Evolutionary conservation across 2,113 vertebrate species (phyloP).

Genomic region (Zeus faber): DNA sequence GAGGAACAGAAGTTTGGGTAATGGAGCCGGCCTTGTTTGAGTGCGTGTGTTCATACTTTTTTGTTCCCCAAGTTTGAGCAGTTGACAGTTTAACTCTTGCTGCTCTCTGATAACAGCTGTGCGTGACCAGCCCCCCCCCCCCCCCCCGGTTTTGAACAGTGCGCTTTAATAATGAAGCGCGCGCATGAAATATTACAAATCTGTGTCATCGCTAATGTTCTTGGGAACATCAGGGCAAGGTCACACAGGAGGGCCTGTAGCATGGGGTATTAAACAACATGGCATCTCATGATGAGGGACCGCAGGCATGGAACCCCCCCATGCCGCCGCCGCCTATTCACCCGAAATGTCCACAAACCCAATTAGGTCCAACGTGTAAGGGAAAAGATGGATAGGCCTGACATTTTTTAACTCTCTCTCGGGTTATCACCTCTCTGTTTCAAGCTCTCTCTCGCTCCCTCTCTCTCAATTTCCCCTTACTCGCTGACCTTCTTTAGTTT

Average conservation of each 20-base stretch:
- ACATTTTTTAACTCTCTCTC: too few relatives aligned
- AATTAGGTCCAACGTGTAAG: too few relatives aligned
- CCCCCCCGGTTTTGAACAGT: constrained; percentile 17
- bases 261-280: constrained; percentile 13
- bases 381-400: too few relatives aligned
- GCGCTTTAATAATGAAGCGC: constrained; percentile 45
- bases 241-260: constrained; percentile 5
- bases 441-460: constrained; percentile 12
- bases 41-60: too few relatives aligned
- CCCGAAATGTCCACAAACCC: too few relatives aligned
- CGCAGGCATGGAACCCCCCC: not conserved
- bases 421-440: constrained; percentile 19
- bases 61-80: too few relatives aligned
- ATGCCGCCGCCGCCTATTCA: too few relatives aligned
- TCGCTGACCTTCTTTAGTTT: constrained; percentile 34
- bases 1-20: too few relatives aligned
- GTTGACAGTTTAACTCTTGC: too few relatives aligned
- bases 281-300: not conserved
- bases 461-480: constrained; percentile 18
- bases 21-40: too few relatives aligned
- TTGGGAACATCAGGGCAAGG: constrained; percentile 20
- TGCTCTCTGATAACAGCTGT: too few relatives aligned
- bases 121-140: too few relatives aligned
- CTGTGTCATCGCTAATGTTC: constrained; percentile 40
- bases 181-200: constrained; percentile 49